Percentiles rank a stretch among this genome's conserved stretches.
phyloP scores from a whole-genome alignment of 2,888 invertebrate genomes.

The Eupithecia insigniata region DNA sequence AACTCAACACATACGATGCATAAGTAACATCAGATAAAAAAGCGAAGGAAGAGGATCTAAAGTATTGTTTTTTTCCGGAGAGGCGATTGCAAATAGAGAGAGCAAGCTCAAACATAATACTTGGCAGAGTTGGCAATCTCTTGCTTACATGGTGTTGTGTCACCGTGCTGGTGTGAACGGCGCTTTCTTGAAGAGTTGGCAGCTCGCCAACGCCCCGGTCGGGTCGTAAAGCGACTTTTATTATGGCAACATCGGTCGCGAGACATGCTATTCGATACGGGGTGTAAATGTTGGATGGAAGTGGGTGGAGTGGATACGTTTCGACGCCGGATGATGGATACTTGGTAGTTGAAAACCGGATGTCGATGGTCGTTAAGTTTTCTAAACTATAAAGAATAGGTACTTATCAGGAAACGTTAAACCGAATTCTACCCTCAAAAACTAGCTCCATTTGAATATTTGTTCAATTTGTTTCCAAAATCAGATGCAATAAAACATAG shows the following conservation, averaged over 20 bases:
- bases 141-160: constrained; percentile 8
- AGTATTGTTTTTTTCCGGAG: background rate
- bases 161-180: constrained; percentile 26
- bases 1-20: background rate
- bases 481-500: background rate
- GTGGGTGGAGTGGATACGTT: constrained; percentile 18
- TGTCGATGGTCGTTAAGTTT: background rate
- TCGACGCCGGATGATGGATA: constrained; percentile 15
- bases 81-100: background rate
- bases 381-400: background rate
- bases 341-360: constrained; percentile 8
- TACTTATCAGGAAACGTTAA: background rate
- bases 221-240: constrained; percentile 42
- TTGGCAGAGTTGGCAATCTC: constrained; percentile 2
- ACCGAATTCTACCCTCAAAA: background rate
- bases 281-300: constrained; percentile 32
- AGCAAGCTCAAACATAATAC: constrained; percentile 8
- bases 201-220: constrained; percentile 29
- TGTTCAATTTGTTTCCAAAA: background rate
- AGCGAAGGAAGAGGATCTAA: background rate
- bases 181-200: constrained; percentile 37
- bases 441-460: background rate
- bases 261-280: constrained; percentile 36
- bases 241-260: constrained; percentile 29
- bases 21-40: background rate